These are phyloP conservation scores for Galeopterus variegatus DNA, from an alignment of 2,113 vertebrate genomes.

Conservation along the genomic window DNA sequence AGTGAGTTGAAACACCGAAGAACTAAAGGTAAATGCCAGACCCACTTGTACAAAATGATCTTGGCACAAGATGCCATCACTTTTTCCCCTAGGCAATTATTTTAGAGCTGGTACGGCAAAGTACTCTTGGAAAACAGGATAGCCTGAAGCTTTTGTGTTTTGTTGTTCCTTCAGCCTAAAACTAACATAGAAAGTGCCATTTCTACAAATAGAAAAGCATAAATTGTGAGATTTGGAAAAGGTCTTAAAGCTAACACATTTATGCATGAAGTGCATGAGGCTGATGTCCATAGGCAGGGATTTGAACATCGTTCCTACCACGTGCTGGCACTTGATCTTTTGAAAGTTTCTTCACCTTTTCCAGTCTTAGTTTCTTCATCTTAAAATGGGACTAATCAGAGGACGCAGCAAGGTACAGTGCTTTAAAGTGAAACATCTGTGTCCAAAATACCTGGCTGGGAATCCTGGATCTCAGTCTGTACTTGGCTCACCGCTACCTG, in stretches of 20 bases:
- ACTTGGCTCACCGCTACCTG: not conserved
- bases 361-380: not conserved
- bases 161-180: not conserved
- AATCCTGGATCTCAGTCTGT: too few relatives aligned
- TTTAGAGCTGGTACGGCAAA: not conserved
- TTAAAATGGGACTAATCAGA: not conserved
- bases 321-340: not conserved
- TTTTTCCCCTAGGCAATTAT: not conserved
- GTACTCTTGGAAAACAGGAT: not conserved
- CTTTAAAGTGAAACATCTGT: not conserved
- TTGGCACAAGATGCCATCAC: not conserved
- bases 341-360: not conserved
- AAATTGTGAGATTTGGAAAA: not conserved
- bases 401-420: not conserved
- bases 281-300: fast-evolving
- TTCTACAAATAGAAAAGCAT: not conserved
- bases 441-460: not conserved
- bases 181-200: not conserved
- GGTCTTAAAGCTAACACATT: not conserved
- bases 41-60: not conserved
- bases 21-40: not conserved
- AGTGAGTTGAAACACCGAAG: not conserved
- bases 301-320: not conserved
- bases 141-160: not conserved
- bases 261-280: not conserved